phyloP scores from a whole-genome alignment of 2,113 vertebrate genomes.

The Scopus umbretta region DNA sequence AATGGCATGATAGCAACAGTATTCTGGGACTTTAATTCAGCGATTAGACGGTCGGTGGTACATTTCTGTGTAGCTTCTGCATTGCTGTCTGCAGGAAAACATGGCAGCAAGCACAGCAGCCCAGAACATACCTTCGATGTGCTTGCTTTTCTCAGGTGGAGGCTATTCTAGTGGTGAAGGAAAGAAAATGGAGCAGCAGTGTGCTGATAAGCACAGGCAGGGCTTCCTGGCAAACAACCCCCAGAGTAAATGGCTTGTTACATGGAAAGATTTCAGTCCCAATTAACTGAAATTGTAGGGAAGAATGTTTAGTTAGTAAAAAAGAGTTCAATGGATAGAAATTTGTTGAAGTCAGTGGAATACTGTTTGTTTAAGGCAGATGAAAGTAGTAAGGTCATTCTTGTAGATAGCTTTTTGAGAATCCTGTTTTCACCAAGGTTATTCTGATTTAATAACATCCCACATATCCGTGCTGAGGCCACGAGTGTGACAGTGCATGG shows the following conservation, averaged over 20 bases:
- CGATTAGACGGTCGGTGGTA: background rate
- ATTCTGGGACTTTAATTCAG: background rate
- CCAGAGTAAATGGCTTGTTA: background rate
- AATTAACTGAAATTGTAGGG: background rate
- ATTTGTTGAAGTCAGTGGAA: background rate
- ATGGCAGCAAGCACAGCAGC: background rate
- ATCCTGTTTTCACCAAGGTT: background rate
- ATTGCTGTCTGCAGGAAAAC: background rate
- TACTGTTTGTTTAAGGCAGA: background rate
- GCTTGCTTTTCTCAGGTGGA: background rate
- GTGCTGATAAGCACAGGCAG: rapidly evolving
- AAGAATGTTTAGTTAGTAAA: background rate
- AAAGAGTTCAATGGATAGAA: background rate
- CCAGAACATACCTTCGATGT: rapidly evolving
- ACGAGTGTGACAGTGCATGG: rapidly evolving
- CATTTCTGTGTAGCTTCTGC: background rate
- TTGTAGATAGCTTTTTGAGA: background rate
- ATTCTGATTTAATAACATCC: background rate
- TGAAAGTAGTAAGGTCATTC: background rate
- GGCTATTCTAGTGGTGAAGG: background rate
- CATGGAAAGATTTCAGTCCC: background rate
- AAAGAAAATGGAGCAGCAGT: background rate
- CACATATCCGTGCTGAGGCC: background rate
- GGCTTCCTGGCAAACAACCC: background rate
- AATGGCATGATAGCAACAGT: background rate